phyloP scores from a whole-genome alignment of 2,113 vertebrate genomes.

The Zapornia atra region DNA sequence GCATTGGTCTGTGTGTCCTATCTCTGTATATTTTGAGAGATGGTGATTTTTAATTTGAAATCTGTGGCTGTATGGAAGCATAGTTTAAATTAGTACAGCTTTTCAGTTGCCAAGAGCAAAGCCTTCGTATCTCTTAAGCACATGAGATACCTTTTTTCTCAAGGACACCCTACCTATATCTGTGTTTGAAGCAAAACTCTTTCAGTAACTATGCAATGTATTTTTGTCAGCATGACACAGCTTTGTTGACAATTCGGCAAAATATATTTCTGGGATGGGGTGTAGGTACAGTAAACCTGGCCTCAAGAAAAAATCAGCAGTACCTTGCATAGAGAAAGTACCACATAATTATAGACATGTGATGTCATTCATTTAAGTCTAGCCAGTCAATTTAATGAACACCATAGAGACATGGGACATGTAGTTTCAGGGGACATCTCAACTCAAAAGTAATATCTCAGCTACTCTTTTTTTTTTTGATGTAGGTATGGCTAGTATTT shows the following conservation, averaged over 20 bases:
- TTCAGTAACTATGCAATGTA: neutral
- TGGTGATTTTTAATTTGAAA: neutral
- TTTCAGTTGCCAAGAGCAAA: neutral
- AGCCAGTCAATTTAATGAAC: neutral
- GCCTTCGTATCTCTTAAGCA: neutral
- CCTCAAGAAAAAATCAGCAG: neutral
- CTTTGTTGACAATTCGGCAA: neutral
- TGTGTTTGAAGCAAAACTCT: neutral
- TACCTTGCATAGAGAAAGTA: neutral
- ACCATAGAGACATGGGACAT: neutral
- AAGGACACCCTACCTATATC: neutral
- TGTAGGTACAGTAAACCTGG: neutral
- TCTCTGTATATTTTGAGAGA: neutral
- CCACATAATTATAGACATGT: neutral
- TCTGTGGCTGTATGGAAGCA: neutral
- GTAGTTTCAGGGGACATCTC: neutral
- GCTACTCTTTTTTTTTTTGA: neutral
- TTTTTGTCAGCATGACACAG: neutral
- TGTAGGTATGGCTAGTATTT: neutral
- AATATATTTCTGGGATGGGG: neutral
- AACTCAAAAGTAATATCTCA: neutral
- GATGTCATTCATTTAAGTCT: neutral
- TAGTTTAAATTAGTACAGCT: neutral
- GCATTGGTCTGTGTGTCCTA: neutral
- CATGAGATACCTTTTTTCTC: neutral